Conservation (phyloP, 1,140 invertebrate species). For the Drosophila truncata region DNA sequence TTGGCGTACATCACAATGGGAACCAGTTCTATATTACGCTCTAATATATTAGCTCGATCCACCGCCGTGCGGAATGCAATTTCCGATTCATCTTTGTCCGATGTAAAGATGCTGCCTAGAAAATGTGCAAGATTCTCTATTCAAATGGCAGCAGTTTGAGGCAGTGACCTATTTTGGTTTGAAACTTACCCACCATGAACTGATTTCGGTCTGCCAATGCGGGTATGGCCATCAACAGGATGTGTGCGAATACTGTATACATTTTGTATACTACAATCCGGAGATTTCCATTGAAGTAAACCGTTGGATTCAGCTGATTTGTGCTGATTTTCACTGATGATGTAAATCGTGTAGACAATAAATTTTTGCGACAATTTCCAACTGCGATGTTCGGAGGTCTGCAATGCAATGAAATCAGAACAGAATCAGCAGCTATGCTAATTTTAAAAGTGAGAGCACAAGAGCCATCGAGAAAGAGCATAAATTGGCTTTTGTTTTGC, state of each 20-base stretch:
- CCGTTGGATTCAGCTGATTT: background rate
- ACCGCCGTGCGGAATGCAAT: slow-evolving; percentile 86
- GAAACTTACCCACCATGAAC: slow-evolving; percentile 73
- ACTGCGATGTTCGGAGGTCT: slow-evolving; percentile 54
- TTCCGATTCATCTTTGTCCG: slow-evolving; percentile 85
- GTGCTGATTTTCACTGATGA: slow-evolving; percentile 52
- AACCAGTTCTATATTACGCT: slow-evolving; percentile 78
- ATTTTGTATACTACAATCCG: slow-evolving; percentile 30
- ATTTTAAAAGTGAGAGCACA: slow-evolving; percentile 55
- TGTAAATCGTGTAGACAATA: slow-evolving; percentile 53
- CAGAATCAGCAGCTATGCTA: slow-evolving; percentile 62
- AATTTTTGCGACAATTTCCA: slow-evolving; percentile 26
- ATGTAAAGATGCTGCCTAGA: slow-evolving; percentile 85
- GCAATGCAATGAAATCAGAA: slow-evolving; percentile 51
- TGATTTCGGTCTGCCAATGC: slow-evolving; percentile 46
- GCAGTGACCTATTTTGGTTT: slow-evolving; percentile 59
- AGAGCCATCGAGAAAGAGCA: slow-evolving; percentile 23
- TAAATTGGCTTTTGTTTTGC: slow-evolving; percentile 72
- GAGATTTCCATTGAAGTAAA: slow-evolving; percentile 25
- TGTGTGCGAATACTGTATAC: slow-evolving; percentile 30
- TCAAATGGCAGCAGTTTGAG: slow-evolving; percentile 15
- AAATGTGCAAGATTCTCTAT: background rate
- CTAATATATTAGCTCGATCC: slow-evolving; percentile 85
- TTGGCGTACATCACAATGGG: slow-evolving; percentile 80
- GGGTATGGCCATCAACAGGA: slow-evolving; percentile 32